Base-by-base conservation (phyloP, 2,888 invertebrate species). In the Bedellia somnulentella region DNA sequence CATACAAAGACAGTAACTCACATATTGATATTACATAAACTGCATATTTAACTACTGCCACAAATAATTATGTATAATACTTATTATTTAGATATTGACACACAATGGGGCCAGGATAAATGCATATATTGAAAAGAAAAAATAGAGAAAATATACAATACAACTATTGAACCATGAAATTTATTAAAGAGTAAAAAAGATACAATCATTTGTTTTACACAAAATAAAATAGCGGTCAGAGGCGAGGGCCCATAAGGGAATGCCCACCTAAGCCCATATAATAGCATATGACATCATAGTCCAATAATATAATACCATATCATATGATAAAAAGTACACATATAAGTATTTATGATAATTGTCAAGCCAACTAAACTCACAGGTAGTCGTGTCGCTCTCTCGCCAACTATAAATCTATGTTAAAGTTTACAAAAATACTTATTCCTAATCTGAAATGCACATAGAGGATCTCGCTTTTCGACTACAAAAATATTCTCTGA, bases 361-460 rank as follows among this genome's bases (percentile, higher is more conserved):
- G 66, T 63, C 60, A 70, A 70, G 71, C 64, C 64, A 70, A 70
- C 61, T 62, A 57, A 71, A 68, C 64, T 63, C 64, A 64, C 64
- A 58, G 52, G 58, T 60, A 67, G 73, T 73, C 71, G 70, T 67
- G 73, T 63, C 66, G 68, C 64, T 56, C 68, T 71, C 70, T 59
- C 57, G 66, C 67, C 57, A 60, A 57, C 68, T 67, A 57, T 70
- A 66, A 71, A 68, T 66, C 9, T 68, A 73, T 61, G 57, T 67
- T 62, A 61, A 68, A 67, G 66, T 75, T 75, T 76, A 76, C 63
- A 75, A 76, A 76, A 76, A 73, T 73, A 73, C 75, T 76, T 75
- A 73, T 64, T 61, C 55, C 68, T 73, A 73, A 63, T 73, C 60
- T 68, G 61, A 73, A 75, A 73, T 73, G 73, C 75, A 75, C 62